phyloP scores from a whole-genome alignment of 2,797 vertebrate species.

The Apogon hyalosoma region DNA sequence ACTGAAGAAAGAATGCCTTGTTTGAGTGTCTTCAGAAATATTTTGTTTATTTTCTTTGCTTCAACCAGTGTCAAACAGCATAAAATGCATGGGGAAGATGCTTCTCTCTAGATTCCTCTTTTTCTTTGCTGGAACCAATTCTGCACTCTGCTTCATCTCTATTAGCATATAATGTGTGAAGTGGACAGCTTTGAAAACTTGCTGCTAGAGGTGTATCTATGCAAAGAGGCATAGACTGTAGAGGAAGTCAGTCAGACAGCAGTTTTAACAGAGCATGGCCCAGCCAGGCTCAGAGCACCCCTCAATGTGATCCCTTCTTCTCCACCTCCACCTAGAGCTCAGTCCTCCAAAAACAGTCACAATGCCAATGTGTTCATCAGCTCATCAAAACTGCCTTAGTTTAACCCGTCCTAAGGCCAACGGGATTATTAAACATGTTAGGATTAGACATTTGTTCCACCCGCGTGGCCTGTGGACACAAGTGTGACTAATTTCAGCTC shows the following conservation, averaged over 20 bases:
- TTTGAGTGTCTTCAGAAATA: conserved; percentile 24
- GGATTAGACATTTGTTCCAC: conserved; percentile 45
- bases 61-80: conserved; percentile 5
- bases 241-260: conserved; percentile 79
- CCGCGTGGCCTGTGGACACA: conserved; percentile 16
- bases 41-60: conserved; percentile 5
- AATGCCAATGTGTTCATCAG: conserved; percentile 40
- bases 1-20: conserved; percentile 58
- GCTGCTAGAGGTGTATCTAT: background rate
- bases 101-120: background rate
- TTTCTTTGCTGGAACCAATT: background rate
- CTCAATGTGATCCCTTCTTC: conserved; percentile 16
- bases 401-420: conserved; percentile 20
- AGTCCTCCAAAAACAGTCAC: conserved; percentile 30
- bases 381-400: conserved; percentile 42
- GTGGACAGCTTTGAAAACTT: background rate
- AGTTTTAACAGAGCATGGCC: conserved; percentile 58
- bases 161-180: conserved; percentile 11
- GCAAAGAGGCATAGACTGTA: conserved; percentile 24
- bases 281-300: conserved; percentile 14
- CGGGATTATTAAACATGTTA: conserved; percentile 48
- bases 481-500: conserved; percentile 49
- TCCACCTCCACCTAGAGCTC: conserved; percentile 23
- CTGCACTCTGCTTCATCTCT: background rate
- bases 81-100: conserved; percentile 7